phyloP scores from a whole-genome alignment of 1,140 invertebrate species.

The Aradophagus sp. region DNA sequence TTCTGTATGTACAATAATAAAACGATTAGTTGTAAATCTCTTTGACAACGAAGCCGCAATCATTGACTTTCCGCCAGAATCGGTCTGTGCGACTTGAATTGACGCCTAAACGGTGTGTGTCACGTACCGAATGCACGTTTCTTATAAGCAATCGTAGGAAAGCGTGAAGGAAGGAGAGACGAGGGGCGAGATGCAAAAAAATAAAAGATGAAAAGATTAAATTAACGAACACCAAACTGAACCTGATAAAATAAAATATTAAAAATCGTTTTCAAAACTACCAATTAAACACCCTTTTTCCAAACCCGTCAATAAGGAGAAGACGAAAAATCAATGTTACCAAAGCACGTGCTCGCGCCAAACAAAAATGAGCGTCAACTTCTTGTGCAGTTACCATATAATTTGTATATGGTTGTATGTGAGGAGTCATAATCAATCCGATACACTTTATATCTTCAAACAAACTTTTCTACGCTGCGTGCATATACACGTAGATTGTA shows the following conservation, averaged over 20 bases:
- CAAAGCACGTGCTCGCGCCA: constrained; percentile 75
- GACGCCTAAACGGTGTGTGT: constrained; percentile 21
- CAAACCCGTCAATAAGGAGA: too few relatives aligned
- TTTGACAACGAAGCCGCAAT: too few relatives aligned
- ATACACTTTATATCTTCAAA: constrained; percentile 42
- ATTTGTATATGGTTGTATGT: constrained; percentile 38
- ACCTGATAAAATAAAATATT: too few relatives aligned
- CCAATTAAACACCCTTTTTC: too few relatives aligned
- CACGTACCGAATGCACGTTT: constrained; percentile 25
- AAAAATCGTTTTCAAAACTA: too few relatives aligned
- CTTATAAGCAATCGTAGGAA: constrained; percentile 12
- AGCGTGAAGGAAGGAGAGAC: constrained; percentile 37
- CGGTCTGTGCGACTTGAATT: constrained; percentile 17
- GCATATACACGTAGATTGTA: constrained; percentile 43
- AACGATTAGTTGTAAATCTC: constrained; percentile 30
- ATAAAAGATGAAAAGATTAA: constrained; percentile 11
- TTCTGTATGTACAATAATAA: constrained; percentile 24
- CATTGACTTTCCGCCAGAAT: constrained; percentile 7
- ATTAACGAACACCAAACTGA: too few relatives aligned
- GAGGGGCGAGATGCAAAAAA: constrained; percentile 39
- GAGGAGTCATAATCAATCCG: constrained; percentile 13
- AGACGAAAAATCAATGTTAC: too few relatives aligned
- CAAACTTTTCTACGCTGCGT: constrained; percentile 28
- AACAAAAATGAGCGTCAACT: constrained; percentile 97
- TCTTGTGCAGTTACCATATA: constrained; percentile 80